Evolutionary conservation across 2,797 vertebrate species (phyloP).

Genomic region (Brachyrhaphis roseni): DNA sequence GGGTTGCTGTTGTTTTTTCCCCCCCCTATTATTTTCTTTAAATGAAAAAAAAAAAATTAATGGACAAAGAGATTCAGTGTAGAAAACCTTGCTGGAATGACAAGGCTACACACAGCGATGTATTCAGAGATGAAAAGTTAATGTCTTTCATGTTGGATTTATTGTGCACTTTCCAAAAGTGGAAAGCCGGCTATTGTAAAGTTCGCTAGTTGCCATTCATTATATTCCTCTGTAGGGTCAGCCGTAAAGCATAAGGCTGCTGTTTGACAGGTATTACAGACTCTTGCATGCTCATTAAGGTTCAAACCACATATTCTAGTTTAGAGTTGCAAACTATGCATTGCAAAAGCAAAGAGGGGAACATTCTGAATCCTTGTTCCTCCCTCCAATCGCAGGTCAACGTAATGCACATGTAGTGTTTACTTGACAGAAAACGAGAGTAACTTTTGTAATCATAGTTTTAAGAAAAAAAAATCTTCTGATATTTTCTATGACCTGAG

Average conservation of each 20-base stretch:
- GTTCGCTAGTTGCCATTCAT: constrained; percentile 73
- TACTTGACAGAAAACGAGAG: constrained; percentile 64
- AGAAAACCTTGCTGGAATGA: constrained; percentile 70
- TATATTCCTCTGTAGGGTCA: constrained; percentile 67
- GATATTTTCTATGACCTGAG: constrained; percentile 72
- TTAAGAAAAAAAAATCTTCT: constrained; percentile 44
- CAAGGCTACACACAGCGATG: constrained; percentile 69
- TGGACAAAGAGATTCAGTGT: constrained; percentile 70
- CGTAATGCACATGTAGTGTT: constrained; percentile 77
- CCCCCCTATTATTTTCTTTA: constrained; percentile 30
- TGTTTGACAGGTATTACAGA: constrained; percentile 73
- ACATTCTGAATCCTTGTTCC: constrained; percentile 47
- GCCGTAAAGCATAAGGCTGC: constrained; percentile 65
- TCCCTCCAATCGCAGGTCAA: constrained; percentile 68
- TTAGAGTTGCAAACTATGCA: constrained; percentile 81
- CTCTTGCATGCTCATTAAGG: constrained; percentile 79
- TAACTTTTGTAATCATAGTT: constrained; percentile 74
- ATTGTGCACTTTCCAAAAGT: constrained; percentile 61
- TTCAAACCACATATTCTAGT: constrained; percentile 75
- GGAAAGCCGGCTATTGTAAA: constrained; percentile 72
- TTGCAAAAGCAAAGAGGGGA: constrained; percentile 73
- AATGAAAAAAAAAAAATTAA: constrained; percentile 54
- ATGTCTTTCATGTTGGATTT: constrained; percentile 74
- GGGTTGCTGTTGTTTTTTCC: constrained; percentile 55
- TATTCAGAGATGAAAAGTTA: constrained; percentile 76